Evolutionary conservation across 2,888 invertebrate genomes (phyloP), one percentile per base, ranked within the genome.

Genomic region (Exephanes ischioxanthus): DNA sequence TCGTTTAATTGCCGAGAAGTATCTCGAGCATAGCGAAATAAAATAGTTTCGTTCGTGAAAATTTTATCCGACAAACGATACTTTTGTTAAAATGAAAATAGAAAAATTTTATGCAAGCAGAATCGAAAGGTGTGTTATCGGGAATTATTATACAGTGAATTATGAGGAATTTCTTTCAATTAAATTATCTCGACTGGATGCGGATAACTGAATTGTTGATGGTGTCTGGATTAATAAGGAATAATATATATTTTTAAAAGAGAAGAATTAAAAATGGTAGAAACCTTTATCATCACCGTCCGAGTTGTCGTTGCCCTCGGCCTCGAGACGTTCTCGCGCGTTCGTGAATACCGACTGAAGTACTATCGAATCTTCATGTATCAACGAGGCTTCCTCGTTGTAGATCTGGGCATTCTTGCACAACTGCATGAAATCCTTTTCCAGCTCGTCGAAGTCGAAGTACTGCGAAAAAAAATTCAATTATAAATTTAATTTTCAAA

Each of bases 321-420:
- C 93, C 92, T 95, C 95, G 9, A 96, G 93, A 70, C 96, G 94
- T 83, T 96, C 95, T 67, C 96, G 94, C 0, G 96, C 96, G 88
- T 95, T 95, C 1, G 96, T 95, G 89, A 98, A 98, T 0, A 97
- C 97, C 84, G 97, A 97, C 91, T 99, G 98, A 87, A 99, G 95
- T 1, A 99, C 98, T 87, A 99, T 98, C 0, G 99, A 99, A 94
- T 99, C 99, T 93, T 98, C 98, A 94, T 99, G 98, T 88, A 99
- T 99, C 78, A 99, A 95, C 0, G 99, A 99, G 9, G 97, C 97
- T 94, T 99, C 99, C 92, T 99, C 98, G 94, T 99, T 99, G 94
- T 99, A 99, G 5, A 97, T 97, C 94, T 99, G 99, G 4, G 99
- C 99, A 94, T 99, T 99, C 89, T 97, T 97, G 94, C 99, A 99